These are phyloP conservation scores for Falco concolor DNA, from an alignment of 2,797 vertebrate species.

Conservation along the genomic window DNA sequence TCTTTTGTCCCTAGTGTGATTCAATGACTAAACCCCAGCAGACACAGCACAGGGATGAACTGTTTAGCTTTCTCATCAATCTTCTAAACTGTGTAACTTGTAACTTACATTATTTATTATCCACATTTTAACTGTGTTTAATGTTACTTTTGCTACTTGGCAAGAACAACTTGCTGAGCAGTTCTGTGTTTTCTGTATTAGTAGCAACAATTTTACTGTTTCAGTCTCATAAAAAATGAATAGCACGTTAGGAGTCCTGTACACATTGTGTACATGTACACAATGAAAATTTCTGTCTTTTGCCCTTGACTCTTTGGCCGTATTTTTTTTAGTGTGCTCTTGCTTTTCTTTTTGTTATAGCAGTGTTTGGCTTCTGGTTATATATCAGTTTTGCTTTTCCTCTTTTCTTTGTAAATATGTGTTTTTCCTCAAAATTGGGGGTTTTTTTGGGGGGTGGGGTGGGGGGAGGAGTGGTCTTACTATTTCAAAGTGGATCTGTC, in stretches of 20 bases:
- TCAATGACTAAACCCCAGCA: conserved; percentile 1
- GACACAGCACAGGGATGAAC: background rate
- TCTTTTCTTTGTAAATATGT: background rate
- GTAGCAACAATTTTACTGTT: background rate
- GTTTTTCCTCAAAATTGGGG: background rate
- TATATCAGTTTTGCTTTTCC: background rate
- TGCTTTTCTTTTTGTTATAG: background rate
- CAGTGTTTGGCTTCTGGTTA: background rate
- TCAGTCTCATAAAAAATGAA: background rate
- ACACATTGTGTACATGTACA: background rate
- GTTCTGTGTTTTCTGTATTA: background rate
- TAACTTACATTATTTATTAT: background rate
- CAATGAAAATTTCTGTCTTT: background rate
- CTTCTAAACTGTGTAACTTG: background rate
- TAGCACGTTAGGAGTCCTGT: background rate
- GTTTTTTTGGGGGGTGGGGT: background rate
- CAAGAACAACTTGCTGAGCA: background rate
- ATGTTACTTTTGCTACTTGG: background rate
- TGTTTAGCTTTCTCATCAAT: conserved; percentile 52
- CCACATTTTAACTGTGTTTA: background rate
- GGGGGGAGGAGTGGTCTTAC: background rate
- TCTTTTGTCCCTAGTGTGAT: conserved; percentile 12
- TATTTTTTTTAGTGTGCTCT: background rate
- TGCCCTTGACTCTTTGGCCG: background rate
- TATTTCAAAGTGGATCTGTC: background rate